Base-by-base conservation (phyloP, 2,113 vertebrate species). In the Megaceryle torquata region DNA sequence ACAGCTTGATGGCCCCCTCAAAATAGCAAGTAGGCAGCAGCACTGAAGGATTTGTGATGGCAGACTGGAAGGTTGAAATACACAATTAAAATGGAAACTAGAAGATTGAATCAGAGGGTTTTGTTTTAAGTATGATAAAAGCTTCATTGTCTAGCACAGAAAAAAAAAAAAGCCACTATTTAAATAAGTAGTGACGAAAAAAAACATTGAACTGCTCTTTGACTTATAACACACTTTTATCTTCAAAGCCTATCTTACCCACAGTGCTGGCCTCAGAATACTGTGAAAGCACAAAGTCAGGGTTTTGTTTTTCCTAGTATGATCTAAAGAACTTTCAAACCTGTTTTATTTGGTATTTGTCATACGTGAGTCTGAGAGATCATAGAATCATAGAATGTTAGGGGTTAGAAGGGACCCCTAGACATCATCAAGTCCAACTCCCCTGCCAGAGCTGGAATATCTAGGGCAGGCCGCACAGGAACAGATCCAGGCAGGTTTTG, bases 1-100 rank as follows among this genome's bases (percentile, higher is more conserved):
- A 91, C 63, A 87, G 44, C 20, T 91, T 80, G 37, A 67, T 93
- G 50, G 10, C 15, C 54, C 26, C 10, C 76, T 91, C 51, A 81
- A 89, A 91, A 86, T 60, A 93, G 59, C 56, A 95, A 71, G 83
- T 59, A 81, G 81, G 70, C 87, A 80, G n/a, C 63, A 92, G 29
- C 0, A 0, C 86, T 91, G 33, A 53, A 69, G 63, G n/a, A 61
- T 92, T 90, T 74, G 28, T 67, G 61, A 79, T 82, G 41, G 43
- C 68, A 83, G 63, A 56, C 64, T 90, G 37, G n/a, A 91, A 79
- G 33, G 33, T 74, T 78, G 65, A 88, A 86, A 31, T 76, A 53
- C 37, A 37, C 54, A 29, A 26, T 85, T 96, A 89, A 90, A 88
- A 86, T 76, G 89, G 78, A 89, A 92, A 76, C 48, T 29, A 26